These are phyloP conservation scores for Notarius lentiginosus DNA, from an alignment of 2,113 vertebrate genomes.

Conservation along the genomic window DNA sequence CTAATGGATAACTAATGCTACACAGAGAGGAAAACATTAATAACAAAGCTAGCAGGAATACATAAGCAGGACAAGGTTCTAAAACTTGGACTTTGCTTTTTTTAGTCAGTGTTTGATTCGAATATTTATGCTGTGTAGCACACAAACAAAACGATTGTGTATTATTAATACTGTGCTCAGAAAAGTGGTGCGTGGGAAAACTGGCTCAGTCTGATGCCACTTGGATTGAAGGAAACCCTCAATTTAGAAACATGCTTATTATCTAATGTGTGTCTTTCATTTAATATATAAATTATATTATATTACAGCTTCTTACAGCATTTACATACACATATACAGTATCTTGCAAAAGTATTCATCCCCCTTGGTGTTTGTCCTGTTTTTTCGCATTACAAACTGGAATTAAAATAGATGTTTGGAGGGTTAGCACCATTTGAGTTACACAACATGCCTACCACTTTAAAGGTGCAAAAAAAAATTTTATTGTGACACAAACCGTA, in stretches of 20 bases:
- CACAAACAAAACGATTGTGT: background rate
- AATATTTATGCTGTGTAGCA: background rate
- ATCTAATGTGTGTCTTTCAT: background rate
- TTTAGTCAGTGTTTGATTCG: background rate
- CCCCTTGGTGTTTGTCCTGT: no score
- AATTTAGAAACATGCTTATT: background rate
- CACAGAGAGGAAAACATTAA: constrained; percentile 3
- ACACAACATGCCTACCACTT: no score
- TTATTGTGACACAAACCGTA: no score
- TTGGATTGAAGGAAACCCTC: background rate
- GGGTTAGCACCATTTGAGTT: no score
- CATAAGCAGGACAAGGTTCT: constrained; percentile 5
- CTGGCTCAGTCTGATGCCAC: background rate
- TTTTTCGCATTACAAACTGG: no score
- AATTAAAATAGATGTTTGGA: no score
- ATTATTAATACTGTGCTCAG: background rate
- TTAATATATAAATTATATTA: background rate
- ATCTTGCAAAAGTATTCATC: no score
- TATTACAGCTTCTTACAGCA: background rate
- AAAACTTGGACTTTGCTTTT: constrained; percentile 17
- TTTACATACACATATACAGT: no score
- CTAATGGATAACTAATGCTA: constrained; percentile 9
- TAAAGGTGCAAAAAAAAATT: no score
- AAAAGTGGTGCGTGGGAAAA: background rate
- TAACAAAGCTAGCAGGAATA: constrained; percentile 21